These are phyloP conservation scores for Caenorhabditis latens DNA, from an alignment of 1,140 invertebrate genomes.

Conservation along the genomic window DNA sequence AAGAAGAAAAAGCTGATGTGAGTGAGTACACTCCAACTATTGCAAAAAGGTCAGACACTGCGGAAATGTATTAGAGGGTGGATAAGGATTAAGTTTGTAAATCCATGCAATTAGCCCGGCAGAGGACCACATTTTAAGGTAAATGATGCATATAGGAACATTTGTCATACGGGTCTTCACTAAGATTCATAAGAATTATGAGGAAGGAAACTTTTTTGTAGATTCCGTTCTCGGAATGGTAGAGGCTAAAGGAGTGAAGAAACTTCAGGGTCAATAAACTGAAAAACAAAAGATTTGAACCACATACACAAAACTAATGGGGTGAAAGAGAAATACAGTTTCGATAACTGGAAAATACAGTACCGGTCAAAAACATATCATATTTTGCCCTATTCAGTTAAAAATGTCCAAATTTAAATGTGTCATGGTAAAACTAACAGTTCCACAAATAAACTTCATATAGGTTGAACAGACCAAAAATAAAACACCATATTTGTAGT, in stretches of 20 bases:
- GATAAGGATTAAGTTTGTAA: conserved; percentile 52
- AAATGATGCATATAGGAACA: neutral
- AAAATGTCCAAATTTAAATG: too few species aligned
- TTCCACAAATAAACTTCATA: too few species aligned
- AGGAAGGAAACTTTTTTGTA: too few species aligned
- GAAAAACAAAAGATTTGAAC: neutral
- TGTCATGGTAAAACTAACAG: too few species aligned
- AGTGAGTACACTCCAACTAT: neutral
- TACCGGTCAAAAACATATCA: too few species aligned
- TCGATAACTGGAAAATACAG: neutral
- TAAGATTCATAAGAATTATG: conserved; percentile 8
- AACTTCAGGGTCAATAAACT: neutral
- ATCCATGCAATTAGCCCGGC: conserved; percentile 33
- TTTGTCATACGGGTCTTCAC: conserved; percentile 8
- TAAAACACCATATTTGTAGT: too few species aligned
- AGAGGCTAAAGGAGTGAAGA: neutral
- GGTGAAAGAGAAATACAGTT: neutral
- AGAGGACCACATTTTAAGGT: neutral
- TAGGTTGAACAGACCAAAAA: too few species aligned
- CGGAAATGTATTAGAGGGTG: neutral
- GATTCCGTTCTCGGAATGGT: neutral
- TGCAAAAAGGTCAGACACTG: conserved; percentile 21
- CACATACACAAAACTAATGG: neutral
- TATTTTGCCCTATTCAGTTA: too few species aligned
- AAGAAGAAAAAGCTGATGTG: neutral